phyloP scores from a whole-genome alignment of 2,888 invertebrate species.

The Enchytraeus crypticus region DNA sequence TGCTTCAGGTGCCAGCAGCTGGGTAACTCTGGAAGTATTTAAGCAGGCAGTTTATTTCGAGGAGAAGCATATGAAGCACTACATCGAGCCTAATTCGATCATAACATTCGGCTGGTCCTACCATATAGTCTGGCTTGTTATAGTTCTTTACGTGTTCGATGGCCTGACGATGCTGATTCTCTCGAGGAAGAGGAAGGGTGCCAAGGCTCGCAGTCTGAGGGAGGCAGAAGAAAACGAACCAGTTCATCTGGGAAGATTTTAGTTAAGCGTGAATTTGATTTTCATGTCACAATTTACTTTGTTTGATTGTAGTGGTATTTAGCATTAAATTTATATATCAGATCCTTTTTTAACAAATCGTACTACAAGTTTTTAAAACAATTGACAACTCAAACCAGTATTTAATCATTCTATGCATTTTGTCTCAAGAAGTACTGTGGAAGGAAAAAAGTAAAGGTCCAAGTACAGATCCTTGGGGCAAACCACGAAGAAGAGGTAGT shows the following conservation, averaged over 20 bases:
- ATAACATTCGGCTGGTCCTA: conserved; percentile 59
- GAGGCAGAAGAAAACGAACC: conserved; percentile 77
- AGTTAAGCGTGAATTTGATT: too few species aligned
- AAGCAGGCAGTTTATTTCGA: conserved; percentile 64
- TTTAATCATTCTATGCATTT: too few species aligned
- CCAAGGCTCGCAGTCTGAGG: conserved; percentile 72
- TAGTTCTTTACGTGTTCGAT: conserved; percentile 61
- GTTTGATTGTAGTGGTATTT: too few species aligned
- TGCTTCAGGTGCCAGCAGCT: conserved; percentile 67
- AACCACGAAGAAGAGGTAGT: too few species aligned
- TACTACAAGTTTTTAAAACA: too few species aligned
- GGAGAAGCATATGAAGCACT: conserved; percentile 11
- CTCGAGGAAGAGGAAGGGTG: conserved; percentile 74
- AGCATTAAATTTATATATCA: too few species aligned
- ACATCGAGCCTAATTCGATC: conserved; percentile 47
- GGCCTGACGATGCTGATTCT: conserved; percentile 68
- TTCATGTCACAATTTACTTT: too few species aligned
- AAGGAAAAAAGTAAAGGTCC: too few species aligned
- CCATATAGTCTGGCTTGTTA: conserved; percentile 63
- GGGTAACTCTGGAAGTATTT: conserved; percentile 74
- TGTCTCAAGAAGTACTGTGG: too few species aligned
- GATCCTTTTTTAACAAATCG: too few species aligned
- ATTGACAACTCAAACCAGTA: too few species aligned
- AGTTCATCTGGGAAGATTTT: conserved; percentile 59
- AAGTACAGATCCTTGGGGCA: too few species aligned